phyloP scores from a whole-genome alignment of 1,140 invertebrate genomes.

The Chrysoperla carnea region DNA sequence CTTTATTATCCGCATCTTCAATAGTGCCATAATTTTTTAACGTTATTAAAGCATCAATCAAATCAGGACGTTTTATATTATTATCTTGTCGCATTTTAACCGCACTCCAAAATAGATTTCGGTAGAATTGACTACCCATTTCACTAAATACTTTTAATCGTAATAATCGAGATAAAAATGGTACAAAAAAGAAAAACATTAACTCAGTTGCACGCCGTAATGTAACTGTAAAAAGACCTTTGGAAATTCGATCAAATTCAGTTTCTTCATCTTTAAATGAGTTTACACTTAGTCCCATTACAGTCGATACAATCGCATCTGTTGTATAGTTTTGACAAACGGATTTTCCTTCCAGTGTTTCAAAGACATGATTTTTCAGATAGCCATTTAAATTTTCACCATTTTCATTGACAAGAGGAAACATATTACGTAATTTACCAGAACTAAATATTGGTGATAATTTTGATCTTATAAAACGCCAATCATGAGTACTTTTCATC shows the following conservation, averaged over 20 bases:
- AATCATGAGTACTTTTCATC: constrained; percentile 12
- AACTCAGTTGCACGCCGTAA: constrained; percentile 2
- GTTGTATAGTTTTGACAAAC: constrained; percentile 30
- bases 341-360: constrained; percentile 23
- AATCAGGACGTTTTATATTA: constrained; percentile 26
- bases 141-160: constrained; percentile 8
- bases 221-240: constrained; percentile 7
- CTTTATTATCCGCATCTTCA: too few species aligned
- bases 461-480: constrained; percentile 21
- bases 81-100: constrained; percentile 15
- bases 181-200: constrained; percentile 8
- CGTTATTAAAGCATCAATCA: constrained; percentile 34
- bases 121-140: constrained; percentile 11
- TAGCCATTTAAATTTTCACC: constrained; percentile 9
- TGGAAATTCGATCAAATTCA: constrained; percentile 22
- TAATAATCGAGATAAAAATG: constrained; percentile 8
- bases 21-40: constrained; percentile 19
- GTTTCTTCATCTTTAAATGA: constrained; percentile 27
- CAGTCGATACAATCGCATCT: constrained; percentile 36
- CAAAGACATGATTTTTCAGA: constrained; percentile 3
- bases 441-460: constrained; percentile 21
- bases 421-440: constrained; percentile 23
- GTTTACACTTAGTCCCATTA: constrained; percentile 35
- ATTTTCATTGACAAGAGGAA: constrained; percentile 17
- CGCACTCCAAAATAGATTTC: constrained; percentile 13